Conservation (phyloP, 2,888 invertebrate species). For the Ditula angustiorana region DNA sequence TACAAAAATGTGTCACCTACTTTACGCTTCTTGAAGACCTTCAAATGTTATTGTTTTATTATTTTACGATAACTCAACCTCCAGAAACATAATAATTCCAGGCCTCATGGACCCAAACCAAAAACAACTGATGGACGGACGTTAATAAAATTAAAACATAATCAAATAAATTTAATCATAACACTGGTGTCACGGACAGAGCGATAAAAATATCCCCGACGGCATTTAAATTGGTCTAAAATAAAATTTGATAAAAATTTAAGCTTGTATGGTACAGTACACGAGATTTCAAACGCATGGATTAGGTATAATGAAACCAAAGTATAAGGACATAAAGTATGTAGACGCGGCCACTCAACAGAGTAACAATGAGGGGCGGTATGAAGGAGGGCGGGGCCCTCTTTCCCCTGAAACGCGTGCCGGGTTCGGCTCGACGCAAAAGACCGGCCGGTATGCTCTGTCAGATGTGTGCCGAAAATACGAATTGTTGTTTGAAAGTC, state of each 20-base stretch:
- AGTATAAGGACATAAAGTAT: no score
- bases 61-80: constrained; percentile 59
- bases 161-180: constrained; percentile 63
- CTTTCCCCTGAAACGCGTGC: no score
- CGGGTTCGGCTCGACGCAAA: no score
- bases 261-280: background rate
- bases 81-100: constrained; percentile 12
- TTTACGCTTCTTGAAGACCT: constrained; percentile 78
- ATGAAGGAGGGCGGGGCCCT: no score
- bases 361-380: no score
- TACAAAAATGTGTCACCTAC: constrained; percentile 73
- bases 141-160: constrained; percentile 43
- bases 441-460: no score
- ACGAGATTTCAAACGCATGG: no score
- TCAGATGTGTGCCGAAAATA: no score
- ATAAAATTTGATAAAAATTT: background rate
- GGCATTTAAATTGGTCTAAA: constrained; percentile 44
- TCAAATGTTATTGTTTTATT: constrained; percentile 62
- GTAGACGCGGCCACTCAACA: no score
- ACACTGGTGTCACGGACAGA: constrained; percentile 72
- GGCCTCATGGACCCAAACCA: constrained; percentile 1
- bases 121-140: background rate
- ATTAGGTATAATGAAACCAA: no score
- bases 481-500: no score
- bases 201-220: constrained; percentile 58